These are phyloP conservation scores for Apus apus DNA, from an alignment of 2,113 vertebrate species.

Conservation along the genomic window DNA sequence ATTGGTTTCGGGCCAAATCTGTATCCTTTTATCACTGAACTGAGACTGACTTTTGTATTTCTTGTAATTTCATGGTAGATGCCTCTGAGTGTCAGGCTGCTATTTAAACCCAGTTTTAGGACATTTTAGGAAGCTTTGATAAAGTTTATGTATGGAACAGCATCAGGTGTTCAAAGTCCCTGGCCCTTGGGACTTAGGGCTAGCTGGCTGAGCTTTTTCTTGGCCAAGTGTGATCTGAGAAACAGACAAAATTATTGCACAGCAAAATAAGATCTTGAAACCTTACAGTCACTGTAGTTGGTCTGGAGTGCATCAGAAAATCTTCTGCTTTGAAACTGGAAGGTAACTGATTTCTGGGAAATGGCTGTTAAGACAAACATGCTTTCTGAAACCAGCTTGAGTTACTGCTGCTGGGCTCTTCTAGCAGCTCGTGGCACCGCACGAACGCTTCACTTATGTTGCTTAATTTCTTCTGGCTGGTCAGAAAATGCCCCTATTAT, in stretches of 20 bases:
- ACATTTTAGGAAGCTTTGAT: not conserved
- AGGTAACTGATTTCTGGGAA: not conserved
- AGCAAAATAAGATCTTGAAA: not conserved
- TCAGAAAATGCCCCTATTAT: not conserved
- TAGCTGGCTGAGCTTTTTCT: not conserved
- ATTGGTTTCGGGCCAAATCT: not conserved
- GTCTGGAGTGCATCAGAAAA: not conserved
- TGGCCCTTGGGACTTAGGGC: not conserved
- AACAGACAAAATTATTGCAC: not conserved
- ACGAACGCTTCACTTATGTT: not conserved
- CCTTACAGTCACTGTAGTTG: not conserved
- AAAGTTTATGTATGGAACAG: not conserved
- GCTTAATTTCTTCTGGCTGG: not conserved
- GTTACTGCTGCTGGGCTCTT: not conserved
- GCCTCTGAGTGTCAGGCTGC: not conserved
- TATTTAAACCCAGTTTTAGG: not conserved
- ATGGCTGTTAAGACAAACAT: not conserved
- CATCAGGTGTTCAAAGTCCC: not conserved
- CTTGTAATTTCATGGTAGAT: not conserved
- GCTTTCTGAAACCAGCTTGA: not conserved
- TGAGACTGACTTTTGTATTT: not conserved
- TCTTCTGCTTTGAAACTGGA: not conserved
- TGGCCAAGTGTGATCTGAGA: not conserved
- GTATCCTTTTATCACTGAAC: not conserved
- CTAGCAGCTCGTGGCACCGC: fast-evolving